Percentiles rank a stretch among this genome's conserved stretches.
These are phyloP conservation scores for Acanthoscelides obtectus DNA, from an alignment of 2,888 invertebrate genomes.

Conservation along the genomic window DNA sequence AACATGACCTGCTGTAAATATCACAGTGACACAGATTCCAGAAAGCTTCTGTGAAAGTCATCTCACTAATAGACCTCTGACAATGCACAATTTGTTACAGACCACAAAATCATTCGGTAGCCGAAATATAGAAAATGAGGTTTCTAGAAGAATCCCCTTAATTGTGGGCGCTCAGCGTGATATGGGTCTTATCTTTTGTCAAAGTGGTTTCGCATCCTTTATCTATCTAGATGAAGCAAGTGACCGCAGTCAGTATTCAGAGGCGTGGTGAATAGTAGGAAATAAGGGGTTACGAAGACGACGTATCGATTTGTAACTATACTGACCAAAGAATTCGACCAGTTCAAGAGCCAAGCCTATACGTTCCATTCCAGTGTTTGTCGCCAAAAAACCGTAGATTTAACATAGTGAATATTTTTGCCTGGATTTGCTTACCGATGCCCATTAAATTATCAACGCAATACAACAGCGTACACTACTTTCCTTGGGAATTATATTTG, in stretches of 20 bases:
- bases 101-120: neutral
- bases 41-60: neutral
- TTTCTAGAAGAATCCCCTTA: neutral
- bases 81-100: neutral
- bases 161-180: neutral
- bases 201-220: neutral
- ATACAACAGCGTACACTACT: too few relatives aligned
- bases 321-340: too few relatives aligned
- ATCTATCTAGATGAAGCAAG: neutral
- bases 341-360: too few relatives aligned
- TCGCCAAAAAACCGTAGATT: too few relatives aligned
- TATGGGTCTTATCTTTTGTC: neutral
- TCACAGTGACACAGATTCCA: neutral
- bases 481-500: too few relatives aligned
- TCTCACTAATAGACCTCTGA: neutral
- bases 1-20: neutral
- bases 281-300: neutral
- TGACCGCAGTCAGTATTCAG: neutral
- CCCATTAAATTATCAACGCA: too few relatives aligned
- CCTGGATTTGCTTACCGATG: too few relatives aligned
- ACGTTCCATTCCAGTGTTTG: too few relatives aligned
- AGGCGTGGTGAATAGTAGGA: neutral
- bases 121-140: neutral
- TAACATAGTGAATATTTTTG: too few relatives aligned
- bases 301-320: too few relatives aligned